Base-by-base conservation (phyloP, 2,888 invertebrate genomes). In the Drosophila meridiana region DNA sequence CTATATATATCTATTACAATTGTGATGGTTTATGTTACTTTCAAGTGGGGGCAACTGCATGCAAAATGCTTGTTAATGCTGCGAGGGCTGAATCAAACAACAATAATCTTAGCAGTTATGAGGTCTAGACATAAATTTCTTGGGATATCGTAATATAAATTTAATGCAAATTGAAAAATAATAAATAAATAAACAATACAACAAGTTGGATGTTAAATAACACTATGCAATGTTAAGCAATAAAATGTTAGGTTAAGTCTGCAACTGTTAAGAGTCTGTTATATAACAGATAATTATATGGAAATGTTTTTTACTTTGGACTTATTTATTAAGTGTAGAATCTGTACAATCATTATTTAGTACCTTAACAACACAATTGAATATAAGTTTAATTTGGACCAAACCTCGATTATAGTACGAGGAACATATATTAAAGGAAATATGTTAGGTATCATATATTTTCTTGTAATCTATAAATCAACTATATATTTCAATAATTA, bases 41-140 rank as follows among this genome's bases (percentile, higher is more conserved):
- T 62, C 28, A 61, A 75, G 72, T 72, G 73, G 58, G 32, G 58
- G 53, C 72, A 71, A 58, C 26, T 28, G 52, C n/a, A 65, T 43
- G 60, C 26, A 42, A 61, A 61, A 30, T 26, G 61, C 20, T 38
- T 57, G 66, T 26, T 28, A 58, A 62, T 59, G 26, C 58, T 53
- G 58, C 26, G 57, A 38, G 55, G 62, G 55, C 32, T 57, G 56
- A 20, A 20, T 45, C n/a, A 26, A 47, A 38, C 6, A 26, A 26
- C 61, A 48, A 40, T 38, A 55, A 40, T 42, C 47, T 58, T 6
- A 20, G 9, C 32, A 36, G 26, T 43, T 52, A 20, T 59, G 34
- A 11, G 42, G 45, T 30, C 57, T 56, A 59, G 55, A 58, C 68
- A 60, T 67, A 7, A 78, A 61, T 76, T 60, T 64, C 45, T 28